phyloP scores from a whole-genome alignment of 2,888 invertebrate species.

The Panzeria rudis region DNA sequence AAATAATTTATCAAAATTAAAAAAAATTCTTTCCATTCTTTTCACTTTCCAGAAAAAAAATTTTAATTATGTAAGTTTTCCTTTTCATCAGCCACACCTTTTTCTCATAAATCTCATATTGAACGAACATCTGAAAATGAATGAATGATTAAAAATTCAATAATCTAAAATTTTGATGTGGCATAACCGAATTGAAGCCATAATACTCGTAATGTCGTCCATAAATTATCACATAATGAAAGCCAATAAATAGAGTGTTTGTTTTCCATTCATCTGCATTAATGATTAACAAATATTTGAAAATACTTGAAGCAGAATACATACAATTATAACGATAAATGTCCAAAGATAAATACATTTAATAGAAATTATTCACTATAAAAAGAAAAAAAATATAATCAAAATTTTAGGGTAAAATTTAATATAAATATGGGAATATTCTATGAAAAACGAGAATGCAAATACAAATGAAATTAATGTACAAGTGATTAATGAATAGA shows the following conservation, averaged over 20 bases:
- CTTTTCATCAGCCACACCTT: conserved; percentile 43
- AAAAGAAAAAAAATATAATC: background rate
- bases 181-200: conserved; percentile 68
- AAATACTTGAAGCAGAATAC: conserved; percentile 65
- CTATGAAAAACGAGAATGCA: background rate
- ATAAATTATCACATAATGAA: conserved; percentile 70
- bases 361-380: background rate
- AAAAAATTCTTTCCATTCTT: background rate
- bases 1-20: conserved; percentile 15
- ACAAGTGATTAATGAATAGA: conserved; percentile 39
- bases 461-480: conserved; percentile 33
- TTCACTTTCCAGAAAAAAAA: background rate
- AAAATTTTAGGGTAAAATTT: conserved; percentile 30
- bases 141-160: conserved; percentile 65
- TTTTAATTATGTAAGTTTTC: conserved; percentile 21
- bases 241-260: conserved; percentile 42
- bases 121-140: conserved; percentile 28
- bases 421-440: conserved; percentile 11
- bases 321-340: conserved; percentile 67
- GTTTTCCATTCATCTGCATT: conserved; percentile 34
- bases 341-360: conserved; percentile 55
- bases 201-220: conserved; percentile 68
- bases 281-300: conserved; percentile 69
- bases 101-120: conserved; percentile 58
- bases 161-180: conserved; percentile 71